A percentile compares a stretch with the other conserved stretches of the same genome.
Conservation (phyloP, 2,797 vertebrate genomes). For the Molothrus aeneus region DNA sequence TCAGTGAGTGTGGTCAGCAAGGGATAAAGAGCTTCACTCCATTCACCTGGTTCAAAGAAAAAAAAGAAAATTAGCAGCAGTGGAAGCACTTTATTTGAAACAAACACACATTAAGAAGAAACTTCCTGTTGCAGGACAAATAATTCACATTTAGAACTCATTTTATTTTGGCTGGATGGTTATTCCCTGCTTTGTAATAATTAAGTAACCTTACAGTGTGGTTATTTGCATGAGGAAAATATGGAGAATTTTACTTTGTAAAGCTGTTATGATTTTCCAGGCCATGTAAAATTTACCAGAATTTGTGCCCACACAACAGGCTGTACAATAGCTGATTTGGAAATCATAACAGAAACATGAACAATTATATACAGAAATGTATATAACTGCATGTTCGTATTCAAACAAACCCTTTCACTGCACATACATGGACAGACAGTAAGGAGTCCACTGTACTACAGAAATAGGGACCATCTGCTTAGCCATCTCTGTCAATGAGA, state of each 20-base stretch:
- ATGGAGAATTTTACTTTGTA: neutral
- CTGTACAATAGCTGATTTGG: neutral
- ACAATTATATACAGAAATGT: neutral
- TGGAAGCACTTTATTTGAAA: neutral
- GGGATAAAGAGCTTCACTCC: slow-evolving; percentile 95
- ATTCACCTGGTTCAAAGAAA: slow-evolving; percentile 84
- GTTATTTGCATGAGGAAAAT: neutral
- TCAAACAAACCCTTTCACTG: slow-evolving; percentile 11
- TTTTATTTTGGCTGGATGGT: neutral
- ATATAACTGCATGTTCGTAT: neutral
- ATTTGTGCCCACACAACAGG: neutral
- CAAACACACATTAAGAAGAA: neutral
- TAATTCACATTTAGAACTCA: neutral
- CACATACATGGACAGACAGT: neutral
- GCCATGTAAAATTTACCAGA: neutral
- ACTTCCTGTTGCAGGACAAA: neutral
- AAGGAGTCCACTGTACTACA: neutral
- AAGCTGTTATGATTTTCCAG: neutral
- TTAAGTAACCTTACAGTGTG: neutral
- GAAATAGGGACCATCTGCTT: neutral
- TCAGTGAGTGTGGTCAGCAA: slow-evolving; percentile 93
- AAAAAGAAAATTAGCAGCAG: neutral
- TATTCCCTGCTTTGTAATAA: neutral
- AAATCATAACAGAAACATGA: neutral
- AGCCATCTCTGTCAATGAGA: neutral